These are phyloP conservation scores for Physocephala rufipes DNA, from an alignment of 2,888 invertebrate species.

Conservation along the genomic window DNA sequence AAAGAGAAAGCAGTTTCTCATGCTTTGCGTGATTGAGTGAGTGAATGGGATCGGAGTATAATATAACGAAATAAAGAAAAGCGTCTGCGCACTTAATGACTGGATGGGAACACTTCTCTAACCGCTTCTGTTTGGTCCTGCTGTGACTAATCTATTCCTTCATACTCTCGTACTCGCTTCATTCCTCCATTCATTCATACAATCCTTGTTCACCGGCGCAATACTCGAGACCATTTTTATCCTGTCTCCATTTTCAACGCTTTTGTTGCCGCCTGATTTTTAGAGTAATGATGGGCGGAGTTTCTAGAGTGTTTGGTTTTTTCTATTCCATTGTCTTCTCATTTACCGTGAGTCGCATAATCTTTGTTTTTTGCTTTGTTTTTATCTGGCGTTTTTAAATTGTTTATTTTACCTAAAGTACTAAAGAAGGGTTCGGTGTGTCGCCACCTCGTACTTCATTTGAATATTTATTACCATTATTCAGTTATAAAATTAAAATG, in stretches of 20 bases:
- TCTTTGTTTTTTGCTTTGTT: conserved; percentile 33
- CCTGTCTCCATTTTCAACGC: conserved; percentile 6
- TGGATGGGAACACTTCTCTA: conserved; percentile 50
- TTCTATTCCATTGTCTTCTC: conserved; percentile 11
- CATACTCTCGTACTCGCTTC: neutral
- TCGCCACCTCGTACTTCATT: conserved; percentile 49
- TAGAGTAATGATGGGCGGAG: conserved; percentile 53
- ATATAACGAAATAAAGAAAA: conserved; percentile 28
- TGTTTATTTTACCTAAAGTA: conserved; percentile 6
- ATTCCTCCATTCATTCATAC: conserved; percentile 12
- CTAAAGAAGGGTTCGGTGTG: conserved; percentile 38
- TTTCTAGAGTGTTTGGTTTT: conserved; percentile 44
- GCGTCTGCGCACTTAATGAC: conserved; percentile 50
- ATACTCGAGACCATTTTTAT: too few species aligned
- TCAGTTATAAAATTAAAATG: too few species aligned
- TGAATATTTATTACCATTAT: conserved; percentile 39
- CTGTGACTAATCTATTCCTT: neutral
- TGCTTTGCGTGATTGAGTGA: conserved; percentile 11
- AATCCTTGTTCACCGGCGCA: neutral
- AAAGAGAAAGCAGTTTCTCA: neutral
- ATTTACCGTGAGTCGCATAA: conserved; percentile 13
- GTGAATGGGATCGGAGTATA: conserved; percentile 20
- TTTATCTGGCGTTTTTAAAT: conserved; percentile 19
- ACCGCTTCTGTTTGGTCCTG: conserved; percentile 26
- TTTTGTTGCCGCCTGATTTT: conserved; percentile 10